Percentiles rank a stretch among this genome's conserved stretches.
Conservation (phyloP, 2,797 vertebrate genomes). For the Rhincodon typus region DNA sequence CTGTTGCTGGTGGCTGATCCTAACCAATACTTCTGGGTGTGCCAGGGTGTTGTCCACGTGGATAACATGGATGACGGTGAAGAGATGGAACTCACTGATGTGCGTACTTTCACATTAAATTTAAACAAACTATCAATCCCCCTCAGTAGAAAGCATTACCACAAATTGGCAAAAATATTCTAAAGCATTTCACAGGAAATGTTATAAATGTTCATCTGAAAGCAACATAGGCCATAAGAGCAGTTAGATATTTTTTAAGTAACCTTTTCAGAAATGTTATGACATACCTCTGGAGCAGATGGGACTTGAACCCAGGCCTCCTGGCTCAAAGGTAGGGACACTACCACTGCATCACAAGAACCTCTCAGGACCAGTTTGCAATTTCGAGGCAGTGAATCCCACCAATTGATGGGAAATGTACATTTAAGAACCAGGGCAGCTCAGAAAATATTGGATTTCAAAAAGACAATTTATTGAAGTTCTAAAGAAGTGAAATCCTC, state of each 20-base stretch:
- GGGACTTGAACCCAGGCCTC: too few species aligned
- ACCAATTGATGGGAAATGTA: neutral
- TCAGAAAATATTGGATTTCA: neutral
- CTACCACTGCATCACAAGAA: too few species aligned
- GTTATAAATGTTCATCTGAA: too few species aligned
- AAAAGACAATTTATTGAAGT: neutral
- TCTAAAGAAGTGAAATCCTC: neutral
- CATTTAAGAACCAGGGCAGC: neutral
- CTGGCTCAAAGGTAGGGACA: too few species aligned
- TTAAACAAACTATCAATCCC: neutral
- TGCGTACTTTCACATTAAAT: slow-evolving; percentile 41
- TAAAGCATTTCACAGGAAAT: neutral
- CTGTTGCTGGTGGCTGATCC: slow-evolving; percentile 54
- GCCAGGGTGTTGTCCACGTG: slow-evolving; percentile 54
- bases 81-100: slow-evolving; percentile 54
- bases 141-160: neutral
- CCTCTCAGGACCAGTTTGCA: neutral
- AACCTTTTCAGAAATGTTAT: too few species aligned
- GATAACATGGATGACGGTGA: slow-evolving; percentile 54
- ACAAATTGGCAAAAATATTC: neutral
- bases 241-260: too few species aligned
- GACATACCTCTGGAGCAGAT: too few species aligned
- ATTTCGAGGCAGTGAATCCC: neutral
- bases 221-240: too few species aligned
- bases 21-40: slow-evolving; percentile 53